These are phyloP conservation scores for Luffia ferchaultella DNA, from an alignment of 2,888 invertebrate genomes.

Conservation along the genomic window DNA sequence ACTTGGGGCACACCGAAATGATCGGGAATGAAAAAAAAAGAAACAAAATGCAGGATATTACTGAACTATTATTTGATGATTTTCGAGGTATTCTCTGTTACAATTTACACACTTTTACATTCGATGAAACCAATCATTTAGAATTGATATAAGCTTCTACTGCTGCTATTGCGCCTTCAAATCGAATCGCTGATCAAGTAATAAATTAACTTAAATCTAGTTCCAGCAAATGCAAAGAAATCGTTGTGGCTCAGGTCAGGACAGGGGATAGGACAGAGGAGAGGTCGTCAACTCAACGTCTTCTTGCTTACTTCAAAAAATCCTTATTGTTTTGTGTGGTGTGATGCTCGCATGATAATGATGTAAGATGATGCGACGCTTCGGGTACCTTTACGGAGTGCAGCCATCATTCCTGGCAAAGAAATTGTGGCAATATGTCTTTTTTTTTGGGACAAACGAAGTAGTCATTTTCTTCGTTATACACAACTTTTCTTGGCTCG, in stretches of 20 bases:
- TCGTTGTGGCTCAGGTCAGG: background rate
- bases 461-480: background rate
- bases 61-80: background rate
- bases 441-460: background rate
- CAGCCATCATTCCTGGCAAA: background rate
- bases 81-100: background rate
- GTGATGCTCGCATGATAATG: background rate
- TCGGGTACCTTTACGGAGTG: background rate
- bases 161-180: background rate
- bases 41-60: background rate
- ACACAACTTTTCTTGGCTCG: background rate
- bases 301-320: background rate
- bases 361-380: background rate
- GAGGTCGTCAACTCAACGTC: background rate
- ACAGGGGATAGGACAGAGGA: background rate
- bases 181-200: background rate
- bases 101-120: background rate
- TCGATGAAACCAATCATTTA: background rate
- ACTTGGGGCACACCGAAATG: background rate
- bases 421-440: background rate
- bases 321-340: background rate
- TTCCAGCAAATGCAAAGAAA: background rate
- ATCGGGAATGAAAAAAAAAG: background rate
- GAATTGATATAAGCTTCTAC: background rate
- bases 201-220: background rate